A percentile compares a stretch with the other conserved stretches of the same genome.
Conservation (phyloP, 2,113 vertebrate species). For the human (Homo sapiens) region DNA sequence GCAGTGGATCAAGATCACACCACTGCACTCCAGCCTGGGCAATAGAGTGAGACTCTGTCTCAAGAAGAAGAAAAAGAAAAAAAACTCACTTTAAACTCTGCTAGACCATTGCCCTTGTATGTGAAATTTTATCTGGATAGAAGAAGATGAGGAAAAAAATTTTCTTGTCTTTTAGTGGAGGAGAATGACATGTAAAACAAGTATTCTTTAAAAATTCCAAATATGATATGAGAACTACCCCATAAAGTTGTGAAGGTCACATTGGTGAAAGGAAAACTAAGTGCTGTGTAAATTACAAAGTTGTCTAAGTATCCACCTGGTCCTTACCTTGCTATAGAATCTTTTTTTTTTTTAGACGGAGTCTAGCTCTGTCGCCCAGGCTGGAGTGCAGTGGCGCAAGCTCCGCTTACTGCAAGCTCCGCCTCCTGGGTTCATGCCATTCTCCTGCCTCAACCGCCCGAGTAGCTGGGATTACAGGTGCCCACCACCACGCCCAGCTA, state of each 20-base stretch:
- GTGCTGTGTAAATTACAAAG: background rate
- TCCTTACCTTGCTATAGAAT: background rate
- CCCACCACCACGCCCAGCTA: no score
- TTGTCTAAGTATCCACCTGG: background rate
- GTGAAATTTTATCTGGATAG: constrained; percentile 18
- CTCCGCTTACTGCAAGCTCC: no score
- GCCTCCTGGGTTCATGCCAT: no score
- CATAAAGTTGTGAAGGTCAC: background rate
- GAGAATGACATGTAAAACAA: constrained; percentile 13
- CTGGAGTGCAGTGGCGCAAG: no score
- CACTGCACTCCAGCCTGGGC: no score
- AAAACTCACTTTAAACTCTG: constrained; percentile 23
- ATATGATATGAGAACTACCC: background rate
- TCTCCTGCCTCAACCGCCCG: no score
- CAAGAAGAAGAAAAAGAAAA: no score
- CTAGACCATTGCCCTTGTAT: background rate
- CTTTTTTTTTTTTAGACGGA: no score
- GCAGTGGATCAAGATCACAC: no score
- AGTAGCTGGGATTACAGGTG: no score
- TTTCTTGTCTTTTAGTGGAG: background rate
- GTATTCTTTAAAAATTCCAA: constrained; percentile 32
- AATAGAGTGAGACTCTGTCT: no score
- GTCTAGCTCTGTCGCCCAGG: no score
- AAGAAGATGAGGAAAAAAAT: background rate
- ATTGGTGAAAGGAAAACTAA: constrained; percentile 29